These are phyloP conservation scores for Chorisops tibialis DNA, from an alignment of 2,888 invertebrate genomes.

Conservation along the genomic window DNA sequence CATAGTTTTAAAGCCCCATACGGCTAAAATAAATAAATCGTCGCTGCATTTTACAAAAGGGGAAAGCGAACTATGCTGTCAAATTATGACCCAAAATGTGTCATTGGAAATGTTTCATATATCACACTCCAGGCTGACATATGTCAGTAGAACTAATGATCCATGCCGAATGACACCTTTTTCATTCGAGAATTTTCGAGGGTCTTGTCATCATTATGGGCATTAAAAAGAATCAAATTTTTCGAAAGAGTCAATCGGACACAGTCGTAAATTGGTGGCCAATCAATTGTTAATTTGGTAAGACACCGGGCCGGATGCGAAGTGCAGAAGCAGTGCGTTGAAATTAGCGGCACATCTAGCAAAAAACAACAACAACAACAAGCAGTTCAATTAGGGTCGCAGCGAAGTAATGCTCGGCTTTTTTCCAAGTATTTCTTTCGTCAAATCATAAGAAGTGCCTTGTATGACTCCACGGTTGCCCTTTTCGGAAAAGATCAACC, in stretches of 20 bases:
- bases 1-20: slow-evolving; percentile 1
- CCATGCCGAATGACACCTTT: slow-evolving; percentile 15
- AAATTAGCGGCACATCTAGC: too few species aligned
- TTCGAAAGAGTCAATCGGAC: slow-evolving; percentile 10
- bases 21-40: slow-evolving; percentile 16
- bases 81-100: slow-evolving; percentile 17
- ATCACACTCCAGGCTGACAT: slow-evolving; percentile 15
- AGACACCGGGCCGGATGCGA: too few species aligned
- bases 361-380: too few species aligned
- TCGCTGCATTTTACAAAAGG: background rate
- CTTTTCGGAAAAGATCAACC: slow-evolving; percentile 9
- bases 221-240: background rate
- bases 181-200: background rate
- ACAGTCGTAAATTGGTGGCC: slow-evolving; percentile 13
- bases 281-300: slow-evolving; percentile 9
- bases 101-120: slow-evolving; percentile 12
- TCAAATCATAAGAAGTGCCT: too few species aligned
- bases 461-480: slow-evolving; percentile 5
- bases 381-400: too few species aligned
- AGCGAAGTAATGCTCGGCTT: too few species aligned
- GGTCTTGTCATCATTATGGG: background rate
- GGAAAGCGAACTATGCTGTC: slow-evolving; percentile 6
- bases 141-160: slow-evolving; percentile 14
- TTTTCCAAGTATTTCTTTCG: too few species aligned
- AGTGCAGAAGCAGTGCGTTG: too few species aligned